A percentile compares a stretch with the other conserved stretches of the same genome.
Evolutionary conservation across 1,140 invertebrate genomes (phyloP).

Genomic region (Anoplophora glabripennis): DNA sequence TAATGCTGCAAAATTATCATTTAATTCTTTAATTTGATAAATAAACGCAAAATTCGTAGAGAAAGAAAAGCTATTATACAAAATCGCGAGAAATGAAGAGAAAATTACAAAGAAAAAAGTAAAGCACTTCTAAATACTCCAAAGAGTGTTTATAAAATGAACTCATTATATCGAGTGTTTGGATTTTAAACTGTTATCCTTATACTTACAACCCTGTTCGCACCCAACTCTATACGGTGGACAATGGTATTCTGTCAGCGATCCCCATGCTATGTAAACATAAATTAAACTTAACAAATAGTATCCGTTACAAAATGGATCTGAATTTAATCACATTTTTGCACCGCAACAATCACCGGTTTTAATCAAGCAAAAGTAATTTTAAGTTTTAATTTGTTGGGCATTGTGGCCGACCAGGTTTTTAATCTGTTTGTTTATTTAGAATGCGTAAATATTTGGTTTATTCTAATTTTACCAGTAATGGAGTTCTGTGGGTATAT

Average conservation of each 20-base stretch:
- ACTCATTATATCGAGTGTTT: neutral
- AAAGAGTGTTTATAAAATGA: too few relatives aligned
- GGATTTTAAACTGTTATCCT: neutral
- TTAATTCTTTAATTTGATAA: too few relatives aligned
- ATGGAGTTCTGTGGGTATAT: too few relatives aligned
- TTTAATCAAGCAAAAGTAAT: neutral
- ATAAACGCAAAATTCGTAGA: too few relatives aligned
- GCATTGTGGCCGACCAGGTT: neutral
- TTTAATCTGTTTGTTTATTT: neutral
- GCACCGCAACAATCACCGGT: neutral
- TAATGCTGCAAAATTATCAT: too few relatives aligned
- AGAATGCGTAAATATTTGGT: neutral
- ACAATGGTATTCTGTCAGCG: neutral
- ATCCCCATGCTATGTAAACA: neutral
- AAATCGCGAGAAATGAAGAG: too few relatives aligned
- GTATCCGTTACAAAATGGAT: neutral
- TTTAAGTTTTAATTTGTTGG: constrained; percentile 3
- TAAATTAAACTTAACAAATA: constrained; percentile 4
- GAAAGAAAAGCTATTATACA: too few relatives aligned
- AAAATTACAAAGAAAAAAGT: too few relatives aligned
- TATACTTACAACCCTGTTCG: neutral
- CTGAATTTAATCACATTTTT: constrained; percentile 1
- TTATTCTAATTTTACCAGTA: neutral
- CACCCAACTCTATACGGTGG: neutral
- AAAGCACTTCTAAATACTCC: too few relatives aligned